Evolutionary conservation across 2,888 invertebrate genomes (phyloP), one percentile per base, ranked within the genome.

Genomic region (Pheosia tremula): DNA sequence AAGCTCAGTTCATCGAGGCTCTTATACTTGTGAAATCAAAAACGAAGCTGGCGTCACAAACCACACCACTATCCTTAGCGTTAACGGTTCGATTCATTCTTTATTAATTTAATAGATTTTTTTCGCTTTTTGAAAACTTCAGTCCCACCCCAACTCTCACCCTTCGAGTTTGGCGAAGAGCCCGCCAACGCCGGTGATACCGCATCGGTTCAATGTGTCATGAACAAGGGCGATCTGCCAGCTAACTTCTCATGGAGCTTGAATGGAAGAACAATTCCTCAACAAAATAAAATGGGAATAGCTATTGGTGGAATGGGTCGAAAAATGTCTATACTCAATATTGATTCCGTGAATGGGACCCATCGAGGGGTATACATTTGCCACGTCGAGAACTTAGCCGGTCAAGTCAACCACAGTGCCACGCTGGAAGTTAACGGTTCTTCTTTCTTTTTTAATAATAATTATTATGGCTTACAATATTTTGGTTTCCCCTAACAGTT

Each of bases 141-240:
- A 96, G 96, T 96, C 85, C 94, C 95, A 75, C 96, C 96, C 67
- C 96, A 96, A 92, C 95, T 96, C 69, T 94, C 94, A 80, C 95
- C 95, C 60, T 95, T 96, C 83, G 94, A 95, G 75, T 95, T 96
- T 82, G 95, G 95, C 72, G 95, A 95, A 73, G 95, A 95, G 74
- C 95, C 96, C 61, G 95, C 96, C 57, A 96, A 97, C 84, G 96
- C 96, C 83, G 96, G 96, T 60, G 96, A 97, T 81, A 95, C 96
- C 85, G 96, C 96, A 60, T 96, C 96, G 61, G 95, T 96, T 68
- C 95, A 96, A 72, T 97, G 97, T 86, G 95, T 96, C 64, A 95
- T 96, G 79, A 95, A 95, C 78, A 96, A 97, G 84, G 97, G 98
- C 62, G 97, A 98, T 86, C 93, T 96, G 68, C 98, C 98, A 2